Conservation (phyloP, 2,797 vertebrate species). For the Buceros bicornis region DNA sequence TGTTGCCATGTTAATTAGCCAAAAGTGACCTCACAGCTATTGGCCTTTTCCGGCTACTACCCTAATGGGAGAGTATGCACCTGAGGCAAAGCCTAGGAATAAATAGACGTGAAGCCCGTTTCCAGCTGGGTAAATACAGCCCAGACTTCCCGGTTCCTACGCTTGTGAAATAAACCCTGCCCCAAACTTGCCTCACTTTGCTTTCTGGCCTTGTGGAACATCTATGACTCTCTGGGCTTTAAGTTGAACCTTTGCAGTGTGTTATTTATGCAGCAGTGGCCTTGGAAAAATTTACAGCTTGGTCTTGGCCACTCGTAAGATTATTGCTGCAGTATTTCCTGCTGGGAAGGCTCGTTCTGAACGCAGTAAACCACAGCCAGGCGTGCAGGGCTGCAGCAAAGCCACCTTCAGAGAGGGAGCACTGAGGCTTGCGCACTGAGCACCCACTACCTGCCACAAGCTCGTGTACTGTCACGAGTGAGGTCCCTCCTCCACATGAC, state of each 20-base stretch:
- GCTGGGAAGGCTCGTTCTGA: neutral
- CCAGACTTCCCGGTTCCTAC: neutral
- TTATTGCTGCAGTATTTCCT: slow-evolving; percentile 7
- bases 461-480: accelerated
- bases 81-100: slow-evolving; percentile 58
- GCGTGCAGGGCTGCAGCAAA: neutral
- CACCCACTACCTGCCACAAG: neutral
- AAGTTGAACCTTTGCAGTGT: neutral
- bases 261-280: neutral
- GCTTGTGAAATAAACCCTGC: neutral
- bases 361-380: accelerated
- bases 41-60: slow-evolving; percentile 38
- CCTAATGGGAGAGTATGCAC: slow-evolving; percentile 49
- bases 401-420: accelerated
- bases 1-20: slow-evolving; percentile 67
- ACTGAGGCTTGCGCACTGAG: accelerated
- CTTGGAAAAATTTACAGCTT: slow-evolving; percentile 20
- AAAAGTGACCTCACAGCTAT: slow-evolving; percentile 56
- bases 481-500: neutral
- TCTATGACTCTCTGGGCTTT: accelerated
- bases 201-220: slow-evolving; percentile 20
- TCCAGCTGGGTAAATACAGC: slow-evolving; percentile 73
- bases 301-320: neutral
- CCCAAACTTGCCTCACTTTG: neutral
- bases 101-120: slow-evolving; percentile 4